Evolutionary conservation across 2,797 vertebrate species (phyloP), one percentile per base, ranked within the genome.

Genomic region (Rhynchotus rufescens): DNA sequence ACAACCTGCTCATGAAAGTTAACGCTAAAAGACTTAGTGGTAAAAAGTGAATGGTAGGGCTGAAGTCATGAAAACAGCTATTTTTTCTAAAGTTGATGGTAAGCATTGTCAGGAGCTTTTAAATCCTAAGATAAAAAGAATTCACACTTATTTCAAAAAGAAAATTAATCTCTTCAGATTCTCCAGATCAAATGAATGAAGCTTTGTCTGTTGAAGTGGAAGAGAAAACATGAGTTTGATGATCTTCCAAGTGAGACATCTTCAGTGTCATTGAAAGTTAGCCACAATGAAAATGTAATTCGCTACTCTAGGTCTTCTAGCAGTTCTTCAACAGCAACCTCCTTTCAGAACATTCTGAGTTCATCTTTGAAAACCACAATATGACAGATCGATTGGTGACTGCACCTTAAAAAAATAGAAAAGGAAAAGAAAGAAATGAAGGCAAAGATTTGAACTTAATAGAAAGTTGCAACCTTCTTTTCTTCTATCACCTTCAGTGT

Each of bases 271-370:
- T 62, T 94, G 86, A 91, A 95, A 92, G 89, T 82, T 88, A 93
- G 59, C 78, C 84, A 92, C 89, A 93, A 68, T 95, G 89, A 93
- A 95, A 96, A 95, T 94, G 89, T 94, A 93, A 95, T 95, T 96
- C 91, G 83, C 80, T 90, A 30, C 69, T 71, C 68, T 57, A 66
- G 59, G 81, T 92, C 84, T 93, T 95, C 75, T 68, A 90, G 80
- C 59, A 91, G 75, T 85, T 88, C 83, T 89, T 96, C 75, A 86
- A 30, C 86, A 62, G 78, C 68, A 85, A 34, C 69, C 81, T 92
- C 34, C 81, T 91, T 96, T 94, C 86, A 88, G 86, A 92, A 45
- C 42, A 73, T 84, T 94, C 66, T 90, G 80, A 88, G 89, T 91
- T 94, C 89, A 80, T 91, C 78, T 91, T 91, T 92, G 79, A 86